Percentiles rank a stretch among this genome's conserved stretches.
phyloP scores from a whole-genome alignment of 1,140 invertebrate genomes.

The Potamilus streckersoni region DNA sequence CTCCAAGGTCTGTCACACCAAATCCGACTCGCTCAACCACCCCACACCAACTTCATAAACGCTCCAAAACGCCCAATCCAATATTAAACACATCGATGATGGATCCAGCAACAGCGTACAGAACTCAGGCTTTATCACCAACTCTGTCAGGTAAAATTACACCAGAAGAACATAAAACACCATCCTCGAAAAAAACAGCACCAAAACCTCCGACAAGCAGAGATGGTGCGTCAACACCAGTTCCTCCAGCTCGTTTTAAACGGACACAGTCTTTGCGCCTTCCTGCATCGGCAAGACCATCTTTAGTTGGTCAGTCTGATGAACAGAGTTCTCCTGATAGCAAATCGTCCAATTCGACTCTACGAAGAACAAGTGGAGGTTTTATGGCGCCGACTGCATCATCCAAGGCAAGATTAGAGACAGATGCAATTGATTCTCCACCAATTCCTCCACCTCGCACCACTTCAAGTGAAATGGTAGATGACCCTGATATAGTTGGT shows the following conservation, averaged over 20 bases:
- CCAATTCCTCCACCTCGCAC: conserved; percentile 34
- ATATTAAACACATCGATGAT: too few species aligned
- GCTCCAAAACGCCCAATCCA: too few species aligned
- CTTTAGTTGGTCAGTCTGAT: conserved; percentile 12
- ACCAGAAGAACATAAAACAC: background rate
- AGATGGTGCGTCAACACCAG: conserved; percentile 16
- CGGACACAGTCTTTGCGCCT: conserved; percentile 56
- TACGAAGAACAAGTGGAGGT: conserved; percentile 18
- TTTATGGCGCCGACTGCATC: conserved; percentile 57
- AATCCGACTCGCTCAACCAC: conserved; percentile 2
- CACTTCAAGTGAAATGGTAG: conserved; percentile 10
- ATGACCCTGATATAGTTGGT: background rate
- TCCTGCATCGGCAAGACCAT: conserved; percentile 29
- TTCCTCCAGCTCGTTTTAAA: conserved; percentile 33
- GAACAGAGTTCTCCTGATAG: background rate
- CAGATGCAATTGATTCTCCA: conserved; percentile 29
- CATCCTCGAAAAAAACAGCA: conserved; percentile 1
- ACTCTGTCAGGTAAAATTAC: too few species aligned
- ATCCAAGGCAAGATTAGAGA: conserved; percentile 40
- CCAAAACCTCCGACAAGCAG: conserved; percentile 6
- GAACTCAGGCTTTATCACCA: too few species aligned
- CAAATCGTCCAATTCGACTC: conserved; percentile 16
- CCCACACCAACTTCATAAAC: conserved; percentile 6
- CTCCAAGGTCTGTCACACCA: background rate
- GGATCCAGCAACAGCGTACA: too few species aligned